Base-by-base conservation (phyloP, 2,888 invertebrate genomes). In the Zele albiditarsus region DNA sequence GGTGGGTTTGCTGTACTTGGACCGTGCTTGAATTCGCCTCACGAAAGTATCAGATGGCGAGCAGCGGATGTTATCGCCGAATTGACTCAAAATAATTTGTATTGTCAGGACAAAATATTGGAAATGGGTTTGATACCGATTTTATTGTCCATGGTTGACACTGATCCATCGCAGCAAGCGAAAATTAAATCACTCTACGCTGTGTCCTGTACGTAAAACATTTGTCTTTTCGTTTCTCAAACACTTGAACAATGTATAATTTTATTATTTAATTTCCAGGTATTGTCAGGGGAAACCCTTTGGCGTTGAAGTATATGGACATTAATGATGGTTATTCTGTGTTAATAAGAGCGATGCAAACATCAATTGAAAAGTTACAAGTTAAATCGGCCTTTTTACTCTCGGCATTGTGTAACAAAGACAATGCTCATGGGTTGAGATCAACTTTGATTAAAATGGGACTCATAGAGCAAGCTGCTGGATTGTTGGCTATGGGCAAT, bases 11-110 rank as follows among this genome's bases (percentile, higher is more conserved):
- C 92, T 0, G 91, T 95, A n/a, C 92, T 97, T 74, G 91, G 92
- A 0, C 90, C 93, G 0, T 94, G 95, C 84, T 90, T 95, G 33
- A 91, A 92, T 77, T 93, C 93, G 31, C 89, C 90, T 5, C 92
- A 94, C 80, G 88, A 91, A 0, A 90, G 91, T 23, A 90, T 97
- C 0, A 91, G 95, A 46, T 91, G 92, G 76, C 89, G 90, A 53
- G 92, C 94, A 2, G 93, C 94, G 14, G 91, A 93, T 33, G 89
- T 97, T 16, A 90, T 97, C 2, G 97, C 94, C 0, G 94, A 94
- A 82, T 88, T 96, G 74, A 93, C 94, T 46, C 97, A 98, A 89
- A 97, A 97, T 89, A 97, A 97, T 90, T 93, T 94, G 0, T 94
- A 92, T 85, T 96, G 96, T 82, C 97, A 98, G 88, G 89, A 92